Evolutionary conservation across 30 jellyfish, hydroid and myxozoan genomes (phyloP), one percentile per base, ranked within the genome.

Genomic region (Rhopilema esculentum): DNA sequence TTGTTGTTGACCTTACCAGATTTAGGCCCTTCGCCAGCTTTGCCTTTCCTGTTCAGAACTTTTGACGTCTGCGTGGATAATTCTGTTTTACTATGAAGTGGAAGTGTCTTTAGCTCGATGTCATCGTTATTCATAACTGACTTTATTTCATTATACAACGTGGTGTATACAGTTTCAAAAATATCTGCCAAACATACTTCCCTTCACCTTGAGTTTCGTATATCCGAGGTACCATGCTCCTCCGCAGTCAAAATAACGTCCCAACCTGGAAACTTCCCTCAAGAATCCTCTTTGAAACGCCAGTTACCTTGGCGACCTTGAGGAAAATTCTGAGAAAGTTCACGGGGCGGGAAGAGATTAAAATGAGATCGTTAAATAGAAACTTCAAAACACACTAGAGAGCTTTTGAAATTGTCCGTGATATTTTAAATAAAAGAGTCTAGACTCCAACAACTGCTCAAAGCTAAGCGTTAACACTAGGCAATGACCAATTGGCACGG

Each of bases 61-160:
- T 61, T 63, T 22, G 68, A 16, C 40, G 30, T 63, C 88, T 66
- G 22, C 8, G 68, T 17, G 18, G 88, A 69, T 16, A 32, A 23
- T 7, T 32, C 21, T 62, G 17, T 61, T 15, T 69, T 33, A 25
- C 49, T 63, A 23, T 40, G 32, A 31, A 78, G 86, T 7, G 84
- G 77, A 12, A 74, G 51, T 27, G 94, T 75, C 30, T 88, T 86
- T 49, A 86, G 81, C 40, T 86, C 94, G 8, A 86, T 74, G 1
- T 66, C 67, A 66, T 86, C 68, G 27, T 75, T 77, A 68, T 52
- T 86, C 89, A 75, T 86, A 7, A 84, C 92, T 33, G 40, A 49
- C 9, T 32, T 66, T 66, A 33, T 1, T 23, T 29, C 77, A 66
- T 66, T 23, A 16, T n/a, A 66, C 33, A 23, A 29, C 30, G 30